Conservation (phyloP, 2,113 vertebrate genomes). For the Xyliphius kryptos region DNA sequence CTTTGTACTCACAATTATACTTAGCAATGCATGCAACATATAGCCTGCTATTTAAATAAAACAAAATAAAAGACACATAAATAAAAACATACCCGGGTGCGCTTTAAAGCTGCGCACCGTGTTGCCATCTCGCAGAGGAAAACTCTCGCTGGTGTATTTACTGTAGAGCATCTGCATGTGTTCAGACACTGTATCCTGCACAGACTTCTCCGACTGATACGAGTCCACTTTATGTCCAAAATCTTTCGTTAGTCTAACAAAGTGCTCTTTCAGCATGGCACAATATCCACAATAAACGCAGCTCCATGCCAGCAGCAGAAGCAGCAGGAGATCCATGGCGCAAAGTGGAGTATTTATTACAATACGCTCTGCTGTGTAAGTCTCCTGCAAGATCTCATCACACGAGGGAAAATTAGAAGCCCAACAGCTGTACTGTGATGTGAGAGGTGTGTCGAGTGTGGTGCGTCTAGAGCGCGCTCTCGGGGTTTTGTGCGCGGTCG, state of each 20-base stretch:
- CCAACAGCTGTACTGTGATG: too few species aligned
- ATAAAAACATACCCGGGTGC: slow-evolving; percentile 62
- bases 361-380: too few species aligned
- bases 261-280: slow-evolving; percentile 54
- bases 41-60: too few species aligned
- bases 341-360: too few species aligned
- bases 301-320: slow-evolving; percentile 70
- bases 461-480: slow-evolving; percentile 23
- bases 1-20: too few species aligned
- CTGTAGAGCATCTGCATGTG: slow-evolving; percentile 89
- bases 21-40: too few species aligned
- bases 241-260: slow-evolving; percentile 44
- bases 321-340: slow-evolving; percentile 69
- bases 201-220: slow-evolving; percentile 34
- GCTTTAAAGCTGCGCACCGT: slow-evolving; percentile 81
- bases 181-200: slow-evolving; percentile 74
- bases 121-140: slow-evolving; percentile 73
- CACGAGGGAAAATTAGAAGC: too few species aligned
- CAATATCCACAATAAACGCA: slow-evolving; percentile 63
- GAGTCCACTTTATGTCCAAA: slow-evolving; percentile 42
- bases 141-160: slow-evolving; percentile 69
- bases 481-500: slow-evolving; percentile 51
- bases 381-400: too few species aligned
- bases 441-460: background rate
- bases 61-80: too few species aligned